phyloP scores from a whole-genome alignment of 2,797 vertebrate species.

The Avahi laniger region DNA sequence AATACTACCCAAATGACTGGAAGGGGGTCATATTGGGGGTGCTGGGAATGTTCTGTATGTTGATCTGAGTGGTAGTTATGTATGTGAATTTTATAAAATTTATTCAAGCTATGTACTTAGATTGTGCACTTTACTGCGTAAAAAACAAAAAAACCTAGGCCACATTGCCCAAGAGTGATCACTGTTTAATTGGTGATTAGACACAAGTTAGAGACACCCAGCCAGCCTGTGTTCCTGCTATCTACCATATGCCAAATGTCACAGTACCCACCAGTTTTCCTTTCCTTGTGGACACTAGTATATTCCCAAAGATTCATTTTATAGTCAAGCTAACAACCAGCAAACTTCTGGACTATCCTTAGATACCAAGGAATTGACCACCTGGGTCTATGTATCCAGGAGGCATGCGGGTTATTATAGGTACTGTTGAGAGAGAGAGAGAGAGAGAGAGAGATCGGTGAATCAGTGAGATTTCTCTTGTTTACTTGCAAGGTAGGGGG shows the following conservation, averaged over 20 bases:
- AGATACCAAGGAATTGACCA: neutral
- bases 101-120: neutral
- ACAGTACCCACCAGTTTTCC: neutral
- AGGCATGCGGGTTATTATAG: neutral
- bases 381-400: neutral
- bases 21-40: neutral
- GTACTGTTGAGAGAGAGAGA: neutral
- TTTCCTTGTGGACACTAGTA: neutral
- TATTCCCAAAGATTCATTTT: neutral
- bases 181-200: neutral
- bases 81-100: conserved; percentile 9
- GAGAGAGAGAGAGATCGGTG: neutral
- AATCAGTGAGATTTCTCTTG: neutral
- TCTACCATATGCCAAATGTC: neutral
- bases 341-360: neutral
- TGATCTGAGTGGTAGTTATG: neutral
- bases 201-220: neutral
- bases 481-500: neutral
- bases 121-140: neutral
- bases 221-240: neutral
- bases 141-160: neutral
- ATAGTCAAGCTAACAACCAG: neutral
- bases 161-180: neutral
- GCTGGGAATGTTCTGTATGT: neutral
- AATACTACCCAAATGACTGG: neutral